phyloP scores from a whole-genome alignment of 2,113 vertebrate genomes.

The Amphilophus citrinellus region DNA sequence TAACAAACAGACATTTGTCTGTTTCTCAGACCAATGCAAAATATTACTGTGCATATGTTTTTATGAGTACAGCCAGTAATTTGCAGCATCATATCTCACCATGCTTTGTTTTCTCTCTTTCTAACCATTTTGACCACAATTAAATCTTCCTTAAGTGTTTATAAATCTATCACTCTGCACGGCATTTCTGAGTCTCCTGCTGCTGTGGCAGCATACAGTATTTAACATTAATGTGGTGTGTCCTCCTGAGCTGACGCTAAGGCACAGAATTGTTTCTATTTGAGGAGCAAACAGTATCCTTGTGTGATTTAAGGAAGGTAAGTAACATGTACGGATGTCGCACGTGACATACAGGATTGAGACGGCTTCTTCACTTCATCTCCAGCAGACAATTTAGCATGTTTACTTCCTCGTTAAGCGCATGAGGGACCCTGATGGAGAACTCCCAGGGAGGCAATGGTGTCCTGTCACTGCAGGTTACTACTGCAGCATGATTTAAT shows the following conservation, averaged over 20 bases:
- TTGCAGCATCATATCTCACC: background rate
- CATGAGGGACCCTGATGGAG: slow-evolving; percentile 75
- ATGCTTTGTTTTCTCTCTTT: background rate
- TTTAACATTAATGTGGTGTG: slow-evolving; percentile 38
- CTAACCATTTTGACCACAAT: slow-evolving; percentile 5
- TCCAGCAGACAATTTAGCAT: slow-evolving; percentile 77
- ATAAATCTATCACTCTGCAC: background rate
- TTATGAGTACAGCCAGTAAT: background rate
- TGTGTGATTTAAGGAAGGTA: background rate
- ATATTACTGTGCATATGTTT: slow-evolving; percentile 6
- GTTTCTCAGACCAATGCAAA: slow-evolving; percentile 5
- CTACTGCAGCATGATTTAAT: slow-evolving; percentile 78
- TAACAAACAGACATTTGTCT: background rate
- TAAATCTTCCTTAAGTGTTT: background rate
- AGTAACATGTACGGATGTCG: slow-evolving; percentile 31
- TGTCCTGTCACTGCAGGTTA: slow-evolving; percentile 78
- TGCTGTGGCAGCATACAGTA: background rate
- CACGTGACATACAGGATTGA: slow-evolving; percentile 36
- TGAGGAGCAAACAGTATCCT: background rate
- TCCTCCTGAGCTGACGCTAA: background rate
- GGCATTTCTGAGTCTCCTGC: background rate
- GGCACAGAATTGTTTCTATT: background rate
- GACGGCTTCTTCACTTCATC: slow-evolving; percentile 62
- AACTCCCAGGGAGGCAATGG: slow-evolving; percentile 72
- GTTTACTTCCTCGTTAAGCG: slow-evolving; percentile 81